A percentile compares a stretch with the other conserved stretches of the same genome.
These are phyloP conservation scores for Caloenas nicobarica DNA, from an alignment of 2,113 vertebrate species.

Conservation along the genomic window DNA sequence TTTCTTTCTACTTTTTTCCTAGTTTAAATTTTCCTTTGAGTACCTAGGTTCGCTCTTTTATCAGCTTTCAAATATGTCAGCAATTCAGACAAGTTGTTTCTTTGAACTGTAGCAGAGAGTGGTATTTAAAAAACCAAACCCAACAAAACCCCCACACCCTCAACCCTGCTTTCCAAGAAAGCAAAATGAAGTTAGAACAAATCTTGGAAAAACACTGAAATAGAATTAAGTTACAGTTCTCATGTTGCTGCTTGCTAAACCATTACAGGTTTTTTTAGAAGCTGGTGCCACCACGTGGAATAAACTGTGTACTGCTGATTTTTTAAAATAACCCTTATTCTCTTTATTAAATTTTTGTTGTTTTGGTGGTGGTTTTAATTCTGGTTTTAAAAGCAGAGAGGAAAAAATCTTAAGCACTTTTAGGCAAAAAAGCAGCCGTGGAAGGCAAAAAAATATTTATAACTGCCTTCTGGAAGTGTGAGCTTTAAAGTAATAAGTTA, in stretches of 20 bases:
- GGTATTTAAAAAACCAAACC: background rate
- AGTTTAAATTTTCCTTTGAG: background rate
- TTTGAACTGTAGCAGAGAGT: background rate
- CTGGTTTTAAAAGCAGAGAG: background rate
- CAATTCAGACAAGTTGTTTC: background rate
- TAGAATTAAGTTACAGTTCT: background rate
- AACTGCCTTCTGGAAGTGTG: background rate
- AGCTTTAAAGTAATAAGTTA: background rate
- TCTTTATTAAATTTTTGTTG: too few relatives aligned
- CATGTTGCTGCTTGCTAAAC: background rate
- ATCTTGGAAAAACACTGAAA: background rate
- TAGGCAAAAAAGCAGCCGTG: background rate
- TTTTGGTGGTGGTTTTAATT: background rate
- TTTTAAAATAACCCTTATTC: background rate
- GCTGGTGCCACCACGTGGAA: constrained; percentile 45
- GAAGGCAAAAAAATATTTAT: background rate
- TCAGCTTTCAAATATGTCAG: background rate
- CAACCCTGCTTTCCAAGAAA: background rate
- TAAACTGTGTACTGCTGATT: background rate
- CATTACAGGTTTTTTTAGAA: background rate
- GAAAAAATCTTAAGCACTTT: background rate
- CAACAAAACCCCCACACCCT: fast-evolving
- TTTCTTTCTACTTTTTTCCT: background rate
- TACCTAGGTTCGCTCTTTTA: background rate
- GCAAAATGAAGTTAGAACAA: background rate